Evolutionary conservation across 2,797 vertebrate genomes (phyloP).

Genomic region (Acropternis orthonyx): DNA sequence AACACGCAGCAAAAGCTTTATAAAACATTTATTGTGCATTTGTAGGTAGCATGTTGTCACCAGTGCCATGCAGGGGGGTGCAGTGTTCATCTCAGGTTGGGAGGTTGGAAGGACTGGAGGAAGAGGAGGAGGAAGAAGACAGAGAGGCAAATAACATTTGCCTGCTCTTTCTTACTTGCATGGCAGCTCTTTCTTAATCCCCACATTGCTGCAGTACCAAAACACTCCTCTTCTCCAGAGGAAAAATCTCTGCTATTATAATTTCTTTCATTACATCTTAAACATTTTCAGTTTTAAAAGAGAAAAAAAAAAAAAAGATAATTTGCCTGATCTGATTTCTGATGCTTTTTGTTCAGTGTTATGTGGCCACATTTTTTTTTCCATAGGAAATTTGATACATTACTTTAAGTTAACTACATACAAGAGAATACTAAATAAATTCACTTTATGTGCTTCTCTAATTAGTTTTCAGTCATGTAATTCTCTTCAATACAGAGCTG

Average conservation of each 20-base stretch:
- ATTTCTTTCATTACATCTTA: conserved; percentile 22
- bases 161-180: background rate
- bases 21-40: conserved; percentile 51
- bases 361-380: conserved; percentile 12
- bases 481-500: conserved; percentile 59
- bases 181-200: background rate
- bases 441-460: conserved; percentile 63
- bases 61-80: background rate
- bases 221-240: background rate
- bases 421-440: conserved; percentile 66
- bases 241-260: background rate
- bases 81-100: background rate
- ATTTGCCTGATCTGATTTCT: conserved; percentile 53
- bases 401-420: conserved; percentile 72
- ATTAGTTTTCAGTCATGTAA: conserved; percentile 72
- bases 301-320: background rate
- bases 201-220: accelerated
- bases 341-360: conserved; percentile 33
- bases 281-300: conserved; percentile 33
- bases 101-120: background rate
- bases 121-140: background rate
- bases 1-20: background rate
- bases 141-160: background rate
- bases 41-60: conserved; percentile 21
- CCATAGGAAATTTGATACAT: conserved; percentile 51